A percentile compares a stretch with the other conserved stretches of the same genome.
Conservation (phyloP, 2,888 invertebrate species). For the Glyphotaelius pellucidus region DNA sequence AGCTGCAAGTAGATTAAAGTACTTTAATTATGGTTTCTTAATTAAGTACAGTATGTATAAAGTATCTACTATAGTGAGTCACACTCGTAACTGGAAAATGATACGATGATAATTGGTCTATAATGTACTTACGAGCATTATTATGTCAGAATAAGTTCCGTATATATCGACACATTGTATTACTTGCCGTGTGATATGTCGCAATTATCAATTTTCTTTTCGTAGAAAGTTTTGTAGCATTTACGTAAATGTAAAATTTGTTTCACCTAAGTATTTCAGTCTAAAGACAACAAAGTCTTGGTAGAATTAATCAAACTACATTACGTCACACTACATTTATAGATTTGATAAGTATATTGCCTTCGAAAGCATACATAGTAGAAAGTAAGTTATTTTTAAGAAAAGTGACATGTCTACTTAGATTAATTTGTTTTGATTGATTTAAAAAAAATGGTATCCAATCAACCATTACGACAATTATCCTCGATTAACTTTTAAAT, state of each 20-base stretch:
- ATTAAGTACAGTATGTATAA: too few relatives aligned
- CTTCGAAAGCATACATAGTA: not conserved
- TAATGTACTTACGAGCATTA: not conserved
- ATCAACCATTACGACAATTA: not conserved
- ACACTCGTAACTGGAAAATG: not conserved
- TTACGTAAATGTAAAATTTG: slow-evolving; percentile 31
- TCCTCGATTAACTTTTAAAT: not conserved
- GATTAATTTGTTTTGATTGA: not conserved
- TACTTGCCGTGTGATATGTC: not conserved
- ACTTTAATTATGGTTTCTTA: too few relatives aligned
- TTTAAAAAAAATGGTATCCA: not conserved
- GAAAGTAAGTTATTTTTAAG: not conserved
- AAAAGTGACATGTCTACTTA: not conserved
- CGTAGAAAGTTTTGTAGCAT: slow-evolving; percentile 25
- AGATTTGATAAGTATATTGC: not conserved
- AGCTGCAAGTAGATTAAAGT: too few relatives aligned
- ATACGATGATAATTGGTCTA: not conserved
- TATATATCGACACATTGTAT: not conserved
- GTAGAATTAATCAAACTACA: not conserved
- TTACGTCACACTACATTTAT: not conserved
- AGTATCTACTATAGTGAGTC: too few relatives aligned
- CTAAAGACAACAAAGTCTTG: not conserved
- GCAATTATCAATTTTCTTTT: slow-evolving; percentile 35
- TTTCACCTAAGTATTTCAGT: not conserved
- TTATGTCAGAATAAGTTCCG: not conserved